Evolutionary conservation across 2,888 invertebrate species (phyloP).

Genomic region (Idaea biselata): DNA sequence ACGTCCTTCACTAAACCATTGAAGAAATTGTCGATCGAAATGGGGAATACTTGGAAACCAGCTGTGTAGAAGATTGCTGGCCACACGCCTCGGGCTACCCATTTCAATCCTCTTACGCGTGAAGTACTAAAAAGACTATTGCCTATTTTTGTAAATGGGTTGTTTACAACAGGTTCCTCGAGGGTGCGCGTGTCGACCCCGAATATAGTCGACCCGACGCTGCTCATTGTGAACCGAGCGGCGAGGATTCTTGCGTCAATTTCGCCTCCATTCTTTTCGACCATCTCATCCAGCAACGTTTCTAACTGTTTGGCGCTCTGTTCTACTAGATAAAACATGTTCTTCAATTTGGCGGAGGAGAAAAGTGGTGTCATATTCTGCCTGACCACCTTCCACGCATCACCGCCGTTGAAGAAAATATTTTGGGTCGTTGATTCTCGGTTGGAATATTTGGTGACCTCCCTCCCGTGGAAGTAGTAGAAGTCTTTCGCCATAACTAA

Average conservation of each 20-base stretch:
- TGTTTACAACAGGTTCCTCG: constrained; percentile 17
- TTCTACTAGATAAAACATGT: constrained; percentile 54
- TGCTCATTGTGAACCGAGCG: constrained; percentile 51
- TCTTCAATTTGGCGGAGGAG: constrained; percentile 54
- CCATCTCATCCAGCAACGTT: constrained; percentile 34
- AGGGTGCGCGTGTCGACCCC: constrained; percentile 33
- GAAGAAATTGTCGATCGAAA: constrained; percentile 40
- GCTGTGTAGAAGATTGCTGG: constrained; percentile 48
- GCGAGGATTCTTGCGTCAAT: constrained; percentile 34
- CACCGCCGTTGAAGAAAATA: constrained; percentile 48
- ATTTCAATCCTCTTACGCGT: constrained; percentile 32
- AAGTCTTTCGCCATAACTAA: constrained; percentile 47
- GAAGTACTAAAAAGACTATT: constrained; percentile 37
- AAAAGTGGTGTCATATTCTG: constrained; percentile 56
- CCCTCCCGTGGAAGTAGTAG: constrained; percentile 50
- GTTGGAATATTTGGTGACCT: constrained; percentile 37
- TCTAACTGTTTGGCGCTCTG: constrained; percentile 39
- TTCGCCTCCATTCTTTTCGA: constrained; percentile 11
- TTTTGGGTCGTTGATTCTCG: constrained; percentile 41
- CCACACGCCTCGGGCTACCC: constrained; percentile 40
- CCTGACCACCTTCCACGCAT: constrained; percentile 52
- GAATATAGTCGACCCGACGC: constrained; percentile 39
- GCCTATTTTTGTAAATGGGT: constrained; percentile 41
- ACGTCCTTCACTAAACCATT: constrained; percentile 36
- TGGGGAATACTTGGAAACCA: constrained; percentile 37